Evolutionary conservation across 2,113 vertebrate genomes (phyloP), one percentile per base, ranked within the genome.

Genomic region (Ceyx melanurus): DNA sequence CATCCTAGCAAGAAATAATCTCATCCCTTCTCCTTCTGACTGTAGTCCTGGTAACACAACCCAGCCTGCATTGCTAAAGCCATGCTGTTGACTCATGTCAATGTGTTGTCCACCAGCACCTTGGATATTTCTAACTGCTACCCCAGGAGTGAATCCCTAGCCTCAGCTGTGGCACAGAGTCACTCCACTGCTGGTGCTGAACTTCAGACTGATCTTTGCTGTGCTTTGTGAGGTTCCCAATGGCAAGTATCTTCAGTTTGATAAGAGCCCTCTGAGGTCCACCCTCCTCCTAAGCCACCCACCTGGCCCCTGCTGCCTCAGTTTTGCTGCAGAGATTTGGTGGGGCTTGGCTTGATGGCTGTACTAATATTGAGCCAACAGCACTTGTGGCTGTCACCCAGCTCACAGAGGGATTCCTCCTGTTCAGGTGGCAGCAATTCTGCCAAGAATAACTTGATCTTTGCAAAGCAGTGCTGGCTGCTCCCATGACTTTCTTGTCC

Each of bases 401-500:
- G 10, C 22, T 51, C 23, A 15, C 26, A 16, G 56, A 74, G 15
- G 11, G 19, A 29, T 5, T 10, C 18, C 25, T 60, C 65, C 20
- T 6, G 0, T 15, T 0, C 0, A 56, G 54, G 15, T 13, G 6
- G 19, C 37, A 35, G 21, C 37, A 12, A 11, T 2, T 9, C 6
- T 46, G 18, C 40, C 45, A 65, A 58, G 33, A 60, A 18, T 1
- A 0, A 33, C 25, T 19, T 61, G 40, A 31, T 37, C 43, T 86
- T 71, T 62, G 29, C 60, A 58, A 57, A 67, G 23, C 15, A 35
- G 42, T 5, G 18, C 50, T 25, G 43, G 37, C 29, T 65, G 54
- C 25, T 79, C n/a, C 29, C 1, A 0, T 5, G 13, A 35, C 9
- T 19, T 51, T 31, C 23, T 53, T 22, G 10, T 53, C 60, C 48